phyloP scores from a whole-genome alignment of 2,113 vertebrate species.

The Sprattus sprattus region DNA sequence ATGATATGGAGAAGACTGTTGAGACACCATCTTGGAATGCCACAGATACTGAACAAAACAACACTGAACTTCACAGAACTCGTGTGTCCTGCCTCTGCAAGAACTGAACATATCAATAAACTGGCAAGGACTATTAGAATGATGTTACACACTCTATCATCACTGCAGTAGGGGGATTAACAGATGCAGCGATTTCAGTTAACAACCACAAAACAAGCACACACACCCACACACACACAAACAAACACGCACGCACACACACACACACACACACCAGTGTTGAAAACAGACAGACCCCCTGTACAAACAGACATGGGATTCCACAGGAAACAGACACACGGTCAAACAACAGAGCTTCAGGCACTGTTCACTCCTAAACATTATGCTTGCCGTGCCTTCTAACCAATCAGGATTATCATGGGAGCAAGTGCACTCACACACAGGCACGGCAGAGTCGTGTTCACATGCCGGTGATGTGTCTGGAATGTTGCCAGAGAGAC shows the following conservation, averaged over 20 bases:
- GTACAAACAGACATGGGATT: neutral
- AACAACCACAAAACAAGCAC: neutral
- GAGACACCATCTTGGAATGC: neutral
- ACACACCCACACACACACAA: neutral
- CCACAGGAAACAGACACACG: slow-evolving; percentile 11
- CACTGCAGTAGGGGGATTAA: neutral
- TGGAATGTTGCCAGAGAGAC: neutral
- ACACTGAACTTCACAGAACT: no score
- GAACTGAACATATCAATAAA: neutral
- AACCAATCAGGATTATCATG: neutral
- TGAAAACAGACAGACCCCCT: slow-evolving; percentile 4
- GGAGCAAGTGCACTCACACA: slow-evolving; percentile 7
- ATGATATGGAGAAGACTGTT: neutral
- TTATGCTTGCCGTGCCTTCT: neutral
- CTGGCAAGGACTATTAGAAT: neutral
- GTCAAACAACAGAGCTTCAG: neutral
- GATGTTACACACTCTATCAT: neutral
- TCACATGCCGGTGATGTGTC: neutral
- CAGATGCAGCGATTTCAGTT: neutral
- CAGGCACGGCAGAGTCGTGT: neutral
- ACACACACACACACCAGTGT: slow-evolving; percentile 30
- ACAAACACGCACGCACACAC: slow-evolving; percentile 3
- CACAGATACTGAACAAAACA: neutral
- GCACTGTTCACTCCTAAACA: neutral
- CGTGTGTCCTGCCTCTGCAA: neutral